Evolutionary conservation across 23 tunicate species (phyloP), one percentile per base, ranked within the genome.

Genomic region (Ciona savignyi): DNA sequence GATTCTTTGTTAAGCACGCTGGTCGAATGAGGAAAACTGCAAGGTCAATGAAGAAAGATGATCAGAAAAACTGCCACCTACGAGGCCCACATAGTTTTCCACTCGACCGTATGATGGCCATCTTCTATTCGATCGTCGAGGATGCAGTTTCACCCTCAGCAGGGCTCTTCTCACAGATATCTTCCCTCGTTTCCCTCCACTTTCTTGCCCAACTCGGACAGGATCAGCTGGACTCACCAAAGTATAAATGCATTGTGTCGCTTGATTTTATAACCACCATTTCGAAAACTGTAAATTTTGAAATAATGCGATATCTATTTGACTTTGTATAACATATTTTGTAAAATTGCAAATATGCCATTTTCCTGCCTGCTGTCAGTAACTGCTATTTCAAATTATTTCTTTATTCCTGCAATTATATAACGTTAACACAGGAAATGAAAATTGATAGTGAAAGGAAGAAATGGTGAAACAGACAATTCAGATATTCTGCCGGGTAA

Each of bases 71-170:
- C 30, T 28, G 60, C 60, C 97, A 90, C 62, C 80, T 93, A 2
- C 75, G 64, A 25, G 98, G 98, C 15, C 98, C 98, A 2, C 86
- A 77, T 1, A 67, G 80, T 23, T 93, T 93, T 61, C 75, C 94
- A 0, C 78, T 93, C n/a, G 86, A 93, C 73, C 76, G 98, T 60
- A 33, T 93, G 85, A 93, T 93, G 93, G 94, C 98, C 28, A 86
- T 93, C 66, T 93, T 93, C 66, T 85, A 93, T 33, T 93, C 98
- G 2, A 86, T 93, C 27, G 86, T 90, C 24, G 97, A 85, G 60
- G 82, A 63, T 2, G 70, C 70, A 29, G 86, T 80, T 23, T 83
- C 86, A 19, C 97, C 97, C 0, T 74, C 80, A 28, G 87, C 81
- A 60, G 69, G 71, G 32, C 34, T 91, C 0, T 91, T 85, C 60